Evolutionary conservation across 2,888 invertebrate genomes (phyloP).

Genomic region (Phalera bucephala): DNA sequence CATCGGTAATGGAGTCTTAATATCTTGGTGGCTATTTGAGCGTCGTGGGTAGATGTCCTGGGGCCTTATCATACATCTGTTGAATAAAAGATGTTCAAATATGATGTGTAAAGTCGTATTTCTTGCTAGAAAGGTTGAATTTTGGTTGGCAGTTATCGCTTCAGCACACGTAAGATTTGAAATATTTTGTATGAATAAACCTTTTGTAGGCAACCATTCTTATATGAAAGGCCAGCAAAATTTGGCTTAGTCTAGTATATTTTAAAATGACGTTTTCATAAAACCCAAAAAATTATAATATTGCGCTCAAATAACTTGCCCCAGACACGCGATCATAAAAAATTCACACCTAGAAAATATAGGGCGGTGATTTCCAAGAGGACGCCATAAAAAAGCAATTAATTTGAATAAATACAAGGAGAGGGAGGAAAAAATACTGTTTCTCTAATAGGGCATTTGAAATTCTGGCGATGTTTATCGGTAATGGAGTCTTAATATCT

Average conservation of each 20-base stretch:
- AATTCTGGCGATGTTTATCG: conserved; percentile 63
- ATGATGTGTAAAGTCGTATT: not conserved
- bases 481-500: conserved; percentile 67
- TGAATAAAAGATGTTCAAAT: conserved; percentile 1
- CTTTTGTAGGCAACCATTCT: too few species aligned
- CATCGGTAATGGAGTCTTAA: conserved; percentile 65
- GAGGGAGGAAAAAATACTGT: conserved; percentile 50
- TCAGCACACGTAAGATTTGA: too few species aligned
- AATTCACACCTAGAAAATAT: conserved; percentile 27
- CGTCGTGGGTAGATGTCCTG: not conserved
- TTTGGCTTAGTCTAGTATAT: too few species aligned
- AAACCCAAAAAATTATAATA: too few species aligned
- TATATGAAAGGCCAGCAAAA: too few species aligned
- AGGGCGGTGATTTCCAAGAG: conserved; percentile 37
- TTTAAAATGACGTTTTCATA: too few species aligned
- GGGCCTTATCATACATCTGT: not conserved
- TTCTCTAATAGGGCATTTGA: conserved; percentile 56
- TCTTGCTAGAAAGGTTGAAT: not conserved
- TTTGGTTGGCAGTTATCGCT: not conserved
- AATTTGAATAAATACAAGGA: conserved; percentile 67
- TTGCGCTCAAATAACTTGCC: not conserved
- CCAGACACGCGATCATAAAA: not conserved
- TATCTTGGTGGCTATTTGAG: conserved; percentile 42
- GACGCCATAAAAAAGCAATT: conserved; percentile 66
- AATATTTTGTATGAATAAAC: too few species aligned